Evolutionary conservation across 2,797 vertebrate species (phyloP), one percentile per base, ranked within the genome.

Genomic region (Nasua narica): DNA sequence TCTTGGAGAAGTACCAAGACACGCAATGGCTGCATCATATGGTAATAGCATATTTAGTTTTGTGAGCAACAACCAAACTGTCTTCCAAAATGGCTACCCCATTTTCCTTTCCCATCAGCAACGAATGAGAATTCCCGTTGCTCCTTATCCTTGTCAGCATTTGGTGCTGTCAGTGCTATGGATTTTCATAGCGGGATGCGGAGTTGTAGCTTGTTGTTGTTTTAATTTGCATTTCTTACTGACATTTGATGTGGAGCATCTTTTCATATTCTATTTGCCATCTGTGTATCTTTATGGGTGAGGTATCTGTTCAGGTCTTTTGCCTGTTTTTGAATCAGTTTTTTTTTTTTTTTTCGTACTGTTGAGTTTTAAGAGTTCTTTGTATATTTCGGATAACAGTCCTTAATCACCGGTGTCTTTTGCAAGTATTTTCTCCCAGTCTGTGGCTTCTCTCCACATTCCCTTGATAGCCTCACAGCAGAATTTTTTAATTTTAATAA

Each of bases 141-240:
- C 19, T 48, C 19, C 21, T 1, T 25, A 14, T 10, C 13, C 32
- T 56, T 12, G 11, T 7, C 18, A n/a, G 13, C 76, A 40, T 15
- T 29, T 1, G 35, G 25, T 13, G 3, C 8, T n/a, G n/a, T 1
- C 18, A 13, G 23, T 13, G 1, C 16, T 58, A 40, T 58, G 25
- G 2, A 23, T 65, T 48, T 62, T 48, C 4, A 27, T 78, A 1
- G 1, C 0, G 1, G 15, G 40, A n/a, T 25, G 0, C 9, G 14
- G 0, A 5, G 8, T 0, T 3, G 3, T 5, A 5, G n/a, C 52
- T 87, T 62, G 2, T 7, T 32, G 25, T 29, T 52, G 32, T 29
- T 81, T 74, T 37, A n/a, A 77, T 83, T 25, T 82, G 23, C 13
- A 50, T 21, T 48, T 48, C 12, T 43, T 32, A 23, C 27, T 23